A percentile compares a stretch with the other conserved stretches of the same genome.
These are phyloP conservation scores for Carcharodon carcharias DNA, from an alignment of 2,797 vertebrate genomes.

Conservation along the genomic window DNA sequence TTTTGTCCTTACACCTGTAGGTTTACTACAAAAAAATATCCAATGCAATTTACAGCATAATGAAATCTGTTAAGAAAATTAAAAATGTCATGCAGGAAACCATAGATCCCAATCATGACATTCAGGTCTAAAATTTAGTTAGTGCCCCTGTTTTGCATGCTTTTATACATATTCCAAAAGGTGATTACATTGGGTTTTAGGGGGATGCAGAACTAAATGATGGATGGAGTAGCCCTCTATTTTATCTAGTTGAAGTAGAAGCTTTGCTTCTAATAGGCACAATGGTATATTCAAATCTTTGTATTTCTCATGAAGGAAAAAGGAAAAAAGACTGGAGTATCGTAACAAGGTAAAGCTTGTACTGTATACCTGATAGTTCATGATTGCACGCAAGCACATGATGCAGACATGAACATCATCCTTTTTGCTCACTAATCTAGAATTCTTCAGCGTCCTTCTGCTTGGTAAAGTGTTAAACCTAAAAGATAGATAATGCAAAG, in stretches of 20 bases:
- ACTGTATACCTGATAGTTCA: constrained; percentile 88
- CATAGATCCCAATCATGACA: not conserved
- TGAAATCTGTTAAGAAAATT: not conserved
- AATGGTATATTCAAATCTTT: not conserved
- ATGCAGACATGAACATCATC: constrained; percentile 94
- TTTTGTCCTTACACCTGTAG: no score
- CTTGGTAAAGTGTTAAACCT: constrained; percentile 90
- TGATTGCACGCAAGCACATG: constrained; percentile 93
- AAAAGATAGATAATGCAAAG: constrained; percentile 41
- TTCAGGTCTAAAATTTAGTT: not conserved
- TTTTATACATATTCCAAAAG: not conserved
- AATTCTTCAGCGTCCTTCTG: constrained; percentile 85
- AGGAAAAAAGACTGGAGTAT: not conserved
- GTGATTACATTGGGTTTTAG: not conserved
- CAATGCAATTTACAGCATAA: not conserved
- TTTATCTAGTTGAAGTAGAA: not conserved
- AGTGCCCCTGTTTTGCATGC: not conserved
- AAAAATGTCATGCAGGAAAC: not conserved
- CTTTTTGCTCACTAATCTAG: constrained; percentile 86
- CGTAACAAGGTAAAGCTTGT: not conserved
- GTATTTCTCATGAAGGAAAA: not conserved
- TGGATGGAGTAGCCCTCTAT: not conserved
- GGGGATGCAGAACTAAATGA: not conserved
- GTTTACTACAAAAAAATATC: not conserved
- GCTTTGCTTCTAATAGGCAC: not conserved